Conservation (phyloP, 2,888 invertebrate genomes). For the Ormyrus nitidulus region DNA sequence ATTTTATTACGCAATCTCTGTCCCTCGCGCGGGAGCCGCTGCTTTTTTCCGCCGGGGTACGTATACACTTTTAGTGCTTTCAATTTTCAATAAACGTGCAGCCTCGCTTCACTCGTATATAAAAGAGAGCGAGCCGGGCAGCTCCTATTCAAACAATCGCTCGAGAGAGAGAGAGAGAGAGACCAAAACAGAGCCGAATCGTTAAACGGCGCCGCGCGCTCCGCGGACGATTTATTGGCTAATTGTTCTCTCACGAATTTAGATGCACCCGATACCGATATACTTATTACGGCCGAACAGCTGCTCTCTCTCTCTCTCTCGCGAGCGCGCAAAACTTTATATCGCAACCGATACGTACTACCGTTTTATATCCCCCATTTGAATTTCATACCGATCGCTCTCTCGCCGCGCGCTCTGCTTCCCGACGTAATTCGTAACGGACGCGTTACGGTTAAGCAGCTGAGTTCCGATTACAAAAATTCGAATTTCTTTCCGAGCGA, state of each 20-base stretch:
- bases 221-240: constrained; percentile 33
- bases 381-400: constrained; percentile 3
- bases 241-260: constrained; percentile 35
- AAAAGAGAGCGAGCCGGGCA: not conserved
- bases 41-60: not conserved
- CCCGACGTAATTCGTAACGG: constrained; percentile 8
- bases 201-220: constrained; percentile 6
- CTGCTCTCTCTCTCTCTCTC: not conserved
- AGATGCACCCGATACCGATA: constrained; percentile 23
- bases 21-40: not conserved
- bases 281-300: not conserved
- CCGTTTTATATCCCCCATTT: constrained; percentile 16
- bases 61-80: not conserved
- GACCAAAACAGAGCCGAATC: constrained; percentile 25
- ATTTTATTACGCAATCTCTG: not conserved
- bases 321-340: not conserved
- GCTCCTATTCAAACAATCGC: constrained; percentile 4
- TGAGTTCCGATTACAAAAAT: not conserved
- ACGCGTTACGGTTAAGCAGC: too few relatives aligned
- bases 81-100: not conserved
- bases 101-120: not conserved
- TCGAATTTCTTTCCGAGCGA: too few relatives aligned
- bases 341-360: constrained; percentile 5
- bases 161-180: not conserved
- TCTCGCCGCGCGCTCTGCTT: constrained; percentile 13